Conservation (phyloP, 2,113 vertebrate genomes). For the Esox niger region DNA sequence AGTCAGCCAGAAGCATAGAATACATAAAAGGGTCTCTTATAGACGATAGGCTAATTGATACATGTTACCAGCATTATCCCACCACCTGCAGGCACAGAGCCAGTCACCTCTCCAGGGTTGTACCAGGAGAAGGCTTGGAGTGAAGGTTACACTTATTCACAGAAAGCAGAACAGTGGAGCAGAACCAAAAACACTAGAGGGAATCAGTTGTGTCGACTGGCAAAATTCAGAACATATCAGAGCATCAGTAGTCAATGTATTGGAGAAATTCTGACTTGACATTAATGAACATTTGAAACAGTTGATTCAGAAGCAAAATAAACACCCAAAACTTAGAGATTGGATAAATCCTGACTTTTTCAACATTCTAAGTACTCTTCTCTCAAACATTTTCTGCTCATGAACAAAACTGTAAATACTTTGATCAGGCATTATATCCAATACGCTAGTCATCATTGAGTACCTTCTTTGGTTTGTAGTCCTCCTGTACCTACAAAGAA, state of each 20-base stretch:
- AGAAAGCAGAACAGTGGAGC: constrained; percentile 41
- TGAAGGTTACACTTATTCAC: constrained; percentile 22
- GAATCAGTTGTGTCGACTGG: constrained; percentile 37
- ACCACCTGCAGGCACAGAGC: constrained; percentile 49
- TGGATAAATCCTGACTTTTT: constrained; percentile 63
- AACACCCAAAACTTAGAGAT: constrained; percentile 49
- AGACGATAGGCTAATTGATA: constrained; percentile 57
- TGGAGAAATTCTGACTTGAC: constrained; percentile 46
- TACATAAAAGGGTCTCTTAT: constrained; percentile 56
- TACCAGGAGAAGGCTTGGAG: constrained; percentile 40
- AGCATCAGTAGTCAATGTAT: constrained; percentile 30
- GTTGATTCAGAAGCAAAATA: constrained; percentile 48
- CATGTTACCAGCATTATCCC: constrained; percentile 46
- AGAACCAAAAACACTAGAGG: constrained; percentile 48
- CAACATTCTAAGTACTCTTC: constrained; percentile 40
- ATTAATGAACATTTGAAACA: constrained; percentile 36
- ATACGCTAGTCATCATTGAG: constrained; percentile 41
- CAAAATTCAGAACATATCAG: constrained; percentile 24
- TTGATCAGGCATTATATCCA: constrained; percentile 26
- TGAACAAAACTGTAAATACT: constrained; percentile 18
- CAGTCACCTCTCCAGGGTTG: constrained; percentile 38
- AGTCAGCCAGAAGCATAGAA: constrained; percentile 64
- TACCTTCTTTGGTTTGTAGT: constrained; percentile 66
- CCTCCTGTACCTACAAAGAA: background rate
- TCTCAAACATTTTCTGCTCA: constrained; percentile 38